phyloP scores from a whole-genome alignment of 2,113 vertebrate genomes.

The Microcebus griseorufus region DNA sequence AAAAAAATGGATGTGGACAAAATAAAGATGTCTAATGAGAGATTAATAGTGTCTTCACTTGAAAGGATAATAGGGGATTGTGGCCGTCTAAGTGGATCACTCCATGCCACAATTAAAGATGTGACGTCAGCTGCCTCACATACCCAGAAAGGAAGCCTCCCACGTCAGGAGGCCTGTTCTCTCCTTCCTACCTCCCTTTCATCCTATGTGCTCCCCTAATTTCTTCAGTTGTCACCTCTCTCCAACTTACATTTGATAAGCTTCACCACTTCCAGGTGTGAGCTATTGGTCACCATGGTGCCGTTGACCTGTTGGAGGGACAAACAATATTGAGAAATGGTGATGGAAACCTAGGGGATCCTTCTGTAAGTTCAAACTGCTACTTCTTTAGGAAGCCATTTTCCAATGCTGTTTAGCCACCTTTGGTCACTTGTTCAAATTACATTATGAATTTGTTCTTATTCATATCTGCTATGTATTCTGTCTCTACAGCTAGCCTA shows the following conservation, averaged over 20 bases:
- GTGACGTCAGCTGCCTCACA: neutral
- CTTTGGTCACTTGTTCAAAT: neutral
- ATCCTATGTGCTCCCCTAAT: neutral
- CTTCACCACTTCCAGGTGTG: conserved; percentile 96
- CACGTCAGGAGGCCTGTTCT: neutral
- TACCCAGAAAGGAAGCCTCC: neutral
- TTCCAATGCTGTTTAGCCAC: neutral
- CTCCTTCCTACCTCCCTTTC: neutral
- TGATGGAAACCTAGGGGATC: neutral
- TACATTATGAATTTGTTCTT: neutral
- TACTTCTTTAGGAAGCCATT: neutral
- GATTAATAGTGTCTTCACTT: neutral
- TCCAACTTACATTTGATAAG: conserved; percentile 95
- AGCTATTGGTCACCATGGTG: conserved; percentile 93
- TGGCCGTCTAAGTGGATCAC: neutral
- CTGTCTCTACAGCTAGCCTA: neutral
- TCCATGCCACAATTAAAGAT: neutral
- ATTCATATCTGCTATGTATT: neutral
- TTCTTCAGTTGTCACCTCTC: neutral
- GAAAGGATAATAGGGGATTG: neutral
- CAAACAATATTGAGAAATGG: neutral
- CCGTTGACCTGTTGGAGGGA: conserved; percentile 91
- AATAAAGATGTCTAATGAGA: neutral
- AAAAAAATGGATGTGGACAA: neutral
- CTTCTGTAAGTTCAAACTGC: neutral